Percentiles rank a stretch among this genome's conserved stretches.
Evolutionary conservation across 2,888 invertebrate species (phyloP).

Genomic region (Scotopteryx bipunctaria): DNA sequence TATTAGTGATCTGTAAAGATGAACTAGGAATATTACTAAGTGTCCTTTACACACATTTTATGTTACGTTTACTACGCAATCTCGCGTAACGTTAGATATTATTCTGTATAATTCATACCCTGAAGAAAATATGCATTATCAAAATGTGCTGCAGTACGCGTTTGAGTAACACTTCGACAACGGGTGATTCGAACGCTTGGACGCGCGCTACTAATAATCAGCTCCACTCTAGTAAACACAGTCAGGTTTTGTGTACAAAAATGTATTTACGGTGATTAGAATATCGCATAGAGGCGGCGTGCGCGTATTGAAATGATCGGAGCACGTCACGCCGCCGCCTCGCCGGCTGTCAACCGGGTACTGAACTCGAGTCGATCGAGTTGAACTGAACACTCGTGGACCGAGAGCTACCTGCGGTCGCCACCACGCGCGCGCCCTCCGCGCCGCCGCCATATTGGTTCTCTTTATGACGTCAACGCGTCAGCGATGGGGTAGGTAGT

Average conservation of each 20-base stretch:
- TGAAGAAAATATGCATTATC: conserved; percentile 60
- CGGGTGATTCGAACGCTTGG: conserved; percentile 20
- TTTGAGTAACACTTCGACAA: conserved; percentile 44
- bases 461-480: conserved; percentile 65
- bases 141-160: conserved; percentile 53
- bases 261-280: conserved; percentile 67
- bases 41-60: conserved; percentile 35
- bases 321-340: conserved; percentile 73
- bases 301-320: conserved; percentile 57
- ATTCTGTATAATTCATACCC: conserved; percentile 44
- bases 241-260: conserved; percentile 62
- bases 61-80: conserved; percentile 36
- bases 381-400: conserved; percentile 57
- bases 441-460: conserved; percentile 70
- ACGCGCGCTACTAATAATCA: conserved; percentile 47
- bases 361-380: conserved; percentile 72
- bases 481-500: conserved; percentile 27
- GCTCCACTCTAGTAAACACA: conserved; percentile 49
- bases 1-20: conserved; percentile 17
- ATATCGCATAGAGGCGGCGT: conserved; percentile 80
- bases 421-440: conserved; percentile 63
- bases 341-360: conserved; percentile 82
- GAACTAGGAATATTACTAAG: conserved; percentile 19
- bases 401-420: conserved; percentile 49
- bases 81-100: conserved; percentile 43